phyloP scores from a whole-genome alignment of 2,888 invertebrate genomes.

The Gisinianus flammeolus region DNA sequence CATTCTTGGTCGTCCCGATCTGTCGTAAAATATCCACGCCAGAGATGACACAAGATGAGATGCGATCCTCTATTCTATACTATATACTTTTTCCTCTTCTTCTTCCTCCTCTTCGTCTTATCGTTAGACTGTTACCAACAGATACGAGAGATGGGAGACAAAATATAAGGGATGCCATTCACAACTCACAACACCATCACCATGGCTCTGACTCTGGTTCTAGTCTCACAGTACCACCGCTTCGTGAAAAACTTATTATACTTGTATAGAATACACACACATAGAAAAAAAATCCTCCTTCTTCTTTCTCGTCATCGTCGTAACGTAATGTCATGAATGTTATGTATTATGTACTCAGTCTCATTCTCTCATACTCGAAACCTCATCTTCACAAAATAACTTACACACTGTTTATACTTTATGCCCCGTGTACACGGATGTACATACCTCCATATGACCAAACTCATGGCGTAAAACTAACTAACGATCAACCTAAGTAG shows the following conservation, averaged over 20 bases:
- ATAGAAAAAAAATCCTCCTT: neutral
- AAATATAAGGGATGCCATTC: neutral
- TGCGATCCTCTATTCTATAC: neutral
- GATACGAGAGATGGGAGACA: neutral
- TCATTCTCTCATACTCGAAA: neutral
- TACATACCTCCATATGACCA: too few relatives aligned
- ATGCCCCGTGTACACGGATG: too few relatives aligned
- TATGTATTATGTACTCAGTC: neutral
- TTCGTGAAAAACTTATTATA: too few relatives aligned
- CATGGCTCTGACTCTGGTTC: neutral
- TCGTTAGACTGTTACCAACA: too few relatives aligned
- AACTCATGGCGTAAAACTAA: too few relatives aligned
- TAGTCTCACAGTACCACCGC: neutral
- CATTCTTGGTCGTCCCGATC: conserved; percentile 3
- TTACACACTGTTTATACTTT: too few relatives aligned
- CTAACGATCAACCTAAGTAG: too few relatives aligned
- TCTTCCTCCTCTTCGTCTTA: neutral
- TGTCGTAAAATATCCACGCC: conserved; percentile 2
- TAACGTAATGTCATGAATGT: too few relatives aligned
- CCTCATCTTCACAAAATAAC: too few relatives aligned
- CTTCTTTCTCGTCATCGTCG: too few relatives aligned
- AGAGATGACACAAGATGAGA: conserved; percentile 17
- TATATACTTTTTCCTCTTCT: too few relatives aligned
- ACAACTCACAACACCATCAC: neutral
- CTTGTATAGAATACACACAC: too few relatives aligned